phyloP scores from a whole-genome alignment of 2,888 invertebrate species.

The Notocelia uddmanniana region DNA sequence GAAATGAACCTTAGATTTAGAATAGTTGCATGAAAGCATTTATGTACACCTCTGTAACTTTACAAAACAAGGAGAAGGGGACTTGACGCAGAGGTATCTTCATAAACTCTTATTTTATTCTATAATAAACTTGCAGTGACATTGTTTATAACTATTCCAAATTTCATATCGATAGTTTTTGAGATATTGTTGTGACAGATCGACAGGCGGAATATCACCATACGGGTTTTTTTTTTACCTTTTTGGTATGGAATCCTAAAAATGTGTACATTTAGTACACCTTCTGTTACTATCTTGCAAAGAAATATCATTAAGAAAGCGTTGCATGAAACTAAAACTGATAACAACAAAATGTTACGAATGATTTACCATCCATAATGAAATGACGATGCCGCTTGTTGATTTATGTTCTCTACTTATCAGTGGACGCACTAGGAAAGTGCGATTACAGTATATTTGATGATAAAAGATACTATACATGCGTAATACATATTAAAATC shows the following conservation, averaged over 20 bases:
- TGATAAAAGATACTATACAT: constrained; percentile 4
- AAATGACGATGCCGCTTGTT: constrained; percentile 5
- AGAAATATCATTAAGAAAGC: too few species aligned
- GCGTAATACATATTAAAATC: constrained; percentile 1
- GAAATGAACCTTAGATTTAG: constrained; percentile 2
- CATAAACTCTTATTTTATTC: not conserved
- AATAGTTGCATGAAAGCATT: not conserved
- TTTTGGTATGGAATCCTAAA: too few species aligned
- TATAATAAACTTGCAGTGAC: too few species aligned
- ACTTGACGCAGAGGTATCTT: not conserved
- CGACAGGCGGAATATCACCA: too few species aligned
- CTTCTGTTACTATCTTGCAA: too few species aligned
- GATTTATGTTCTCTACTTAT: constrained; percentile 6
- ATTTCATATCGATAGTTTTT: too few species aligned
- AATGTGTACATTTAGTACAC: too few species aligned
- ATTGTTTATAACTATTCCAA: too few species aligned
- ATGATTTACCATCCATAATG: not conserved
- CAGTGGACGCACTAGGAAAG: not conserved
- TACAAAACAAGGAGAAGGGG: not conserved
- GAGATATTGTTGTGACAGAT: too few species aligned
- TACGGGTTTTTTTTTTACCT: too few species aligned
- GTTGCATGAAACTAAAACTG: not conserved
- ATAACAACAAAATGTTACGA: constrained; percentile 15
- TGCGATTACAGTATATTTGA: not conserved
- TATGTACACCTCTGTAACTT: not conserved